phyloP scores from a whole-genome alignment of 2,888 invertebrate species.

The Campaea margaritaria region DNA sequence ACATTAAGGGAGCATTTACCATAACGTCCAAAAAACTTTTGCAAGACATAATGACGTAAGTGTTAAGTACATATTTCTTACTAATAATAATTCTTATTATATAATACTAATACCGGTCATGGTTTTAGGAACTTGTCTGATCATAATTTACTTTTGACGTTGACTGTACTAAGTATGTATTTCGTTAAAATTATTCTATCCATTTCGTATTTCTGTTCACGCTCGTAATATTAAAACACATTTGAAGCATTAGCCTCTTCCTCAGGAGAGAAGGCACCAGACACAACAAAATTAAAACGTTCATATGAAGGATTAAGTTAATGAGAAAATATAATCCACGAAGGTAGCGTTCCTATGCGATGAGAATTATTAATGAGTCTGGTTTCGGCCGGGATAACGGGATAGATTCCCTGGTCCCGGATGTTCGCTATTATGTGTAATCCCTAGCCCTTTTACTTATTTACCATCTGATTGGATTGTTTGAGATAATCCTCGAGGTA shows the following conservation, averaged over 20 bases:
- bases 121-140: too few relatives aligned
- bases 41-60: too few relatives aligned
- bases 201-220: background rate
- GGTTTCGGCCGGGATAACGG: slow-evolving; percentile 32
- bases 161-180: too few relatives aligned
- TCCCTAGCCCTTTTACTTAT: slow-evolving; percentile 44
- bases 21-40: too few relatives aligned
- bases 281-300: slow-evolving; percentile 59
- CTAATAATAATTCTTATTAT: too few relatives aligned
- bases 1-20: too few relatives aligned
- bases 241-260: slow-evolving; percentile 15
- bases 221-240: slow-evolving; percentile 8
- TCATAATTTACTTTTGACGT: too few relatives aligned
- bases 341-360: slow-evolving; percentile 45
- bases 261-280: slow-evolving; percentile 44
- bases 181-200: background rate
- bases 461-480: slow-evolving; percentile 46
- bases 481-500: slow-evolving; percentile 41
- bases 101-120: too few relatives aligned
- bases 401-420: slow-evolving; percentile 21
- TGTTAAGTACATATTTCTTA: too few relatives aligned
- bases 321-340: slow-evolving; percentile 57
- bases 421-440: slow-evolving; percentile 40
- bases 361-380: slow-evolving; percentile 54
- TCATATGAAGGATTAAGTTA: slow-evolving; percentile 56